These are phyloP conservation scores for Muricea muricata DNA, from an alignment of 92 coral and sea anemone genomes.

Conservation along the genomic window DNA sequence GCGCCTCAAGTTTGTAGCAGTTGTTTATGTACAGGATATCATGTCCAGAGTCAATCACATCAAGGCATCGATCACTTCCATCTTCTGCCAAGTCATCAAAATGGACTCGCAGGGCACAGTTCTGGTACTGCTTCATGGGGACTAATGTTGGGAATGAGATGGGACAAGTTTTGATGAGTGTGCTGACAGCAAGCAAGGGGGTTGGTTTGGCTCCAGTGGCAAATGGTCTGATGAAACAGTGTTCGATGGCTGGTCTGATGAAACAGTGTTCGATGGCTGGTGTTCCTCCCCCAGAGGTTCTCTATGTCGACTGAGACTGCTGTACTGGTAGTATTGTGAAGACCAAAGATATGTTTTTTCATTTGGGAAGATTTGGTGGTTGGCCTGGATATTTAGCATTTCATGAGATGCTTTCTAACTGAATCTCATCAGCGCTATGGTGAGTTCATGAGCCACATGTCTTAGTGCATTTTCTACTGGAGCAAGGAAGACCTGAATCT, in stretches of 20 bases:
- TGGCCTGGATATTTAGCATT: constrained; percentile 50
- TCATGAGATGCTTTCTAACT: constrained; percentile 63
- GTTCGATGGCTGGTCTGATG: constrained; percentile 46
- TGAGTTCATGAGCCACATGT: constrained; percentile 54
- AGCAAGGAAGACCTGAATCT: constrained; percentile 45
- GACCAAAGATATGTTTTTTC: constrained; percentile 6
- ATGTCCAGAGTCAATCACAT: constrained; percentile 41
- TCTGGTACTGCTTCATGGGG: neutral
- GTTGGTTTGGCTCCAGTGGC: constrained; percentile 47
- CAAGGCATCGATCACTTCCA: constrained; percentile 61
- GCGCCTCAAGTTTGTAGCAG: too few species aligned
- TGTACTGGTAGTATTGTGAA: constrained; percentile 21
- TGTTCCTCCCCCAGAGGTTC: neutral
- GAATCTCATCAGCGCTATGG: constrained; percentile 67
- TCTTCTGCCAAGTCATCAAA: constrained; percentile 56
- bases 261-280: neutral
- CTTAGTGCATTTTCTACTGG: constrained; percentile 69
- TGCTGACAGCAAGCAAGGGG: constrained; percentile 22
- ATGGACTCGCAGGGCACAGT: constrained; percentile 58
- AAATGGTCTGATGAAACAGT: constrained; percentile 32
- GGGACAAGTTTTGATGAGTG: neutral
- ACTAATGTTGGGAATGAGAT: neutral
- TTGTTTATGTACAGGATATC: constrained; percentile 62
- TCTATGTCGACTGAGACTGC: constrained; percentile 47
- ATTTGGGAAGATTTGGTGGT: constrained; percentile 28